A percentile compares a stretch with the other conserved stretches of the same genome.
Conservation (phyloP, 2,888 invertebrate genomes). For the Archips crataeganus region DNA sequence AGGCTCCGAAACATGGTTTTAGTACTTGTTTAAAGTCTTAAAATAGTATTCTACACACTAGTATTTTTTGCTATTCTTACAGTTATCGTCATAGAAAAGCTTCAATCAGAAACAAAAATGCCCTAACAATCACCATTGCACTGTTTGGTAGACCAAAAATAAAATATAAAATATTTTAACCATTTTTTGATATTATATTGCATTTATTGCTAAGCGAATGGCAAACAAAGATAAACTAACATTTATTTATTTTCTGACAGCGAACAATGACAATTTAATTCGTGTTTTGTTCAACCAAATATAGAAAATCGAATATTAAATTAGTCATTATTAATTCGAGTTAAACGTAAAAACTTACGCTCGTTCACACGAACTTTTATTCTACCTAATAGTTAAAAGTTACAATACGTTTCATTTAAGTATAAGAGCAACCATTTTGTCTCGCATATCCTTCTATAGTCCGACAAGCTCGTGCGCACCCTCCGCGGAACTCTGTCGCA, state of each 20-base stretch:
- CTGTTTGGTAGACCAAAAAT: conserved; percentile 2
- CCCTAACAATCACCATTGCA: conserved; percentile 9
- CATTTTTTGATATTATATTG: background rate
- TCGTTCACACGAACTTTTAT: conserved; percentile 8
- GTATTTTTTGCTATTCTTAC: background rate
- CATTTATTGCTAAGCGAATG: background rate
- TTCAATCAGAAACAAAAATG: conserved; percentile 1
- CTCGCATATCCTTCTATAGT: too few relatives aligned
- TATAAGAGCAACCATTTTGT: background rate
- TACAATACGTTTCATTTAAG: background rate
- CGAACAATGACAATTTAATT: background rate
- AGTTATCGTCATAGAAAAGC: background rate
- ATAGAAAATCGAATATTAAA: background rate
- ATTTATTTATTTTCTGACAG: background rate
- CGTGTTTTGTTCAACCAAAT: background rate
- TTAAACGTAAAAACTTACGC: conserved; percentile 3
- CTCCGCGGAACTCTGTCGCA: too few relatives aligned
- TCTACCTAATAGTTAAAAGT: background rate
- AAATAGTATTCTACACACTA: background rate
- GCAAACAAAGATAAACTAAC: background rate
- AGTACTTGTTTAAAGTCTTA: too few relatives aligned
- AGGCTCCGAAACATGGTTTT: background rate
- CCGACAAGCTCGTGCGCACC: too few relatives aligned
- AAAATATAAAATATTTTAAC: background rate
- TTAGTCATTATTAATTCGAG: background rate